A percentile compares a stretch with the other conserved stretches of the same genome.
phyloP scores from a whole-genome alignment of 2,113 vertebrate genomes.

The Microtus ochrogaster region DNA sequence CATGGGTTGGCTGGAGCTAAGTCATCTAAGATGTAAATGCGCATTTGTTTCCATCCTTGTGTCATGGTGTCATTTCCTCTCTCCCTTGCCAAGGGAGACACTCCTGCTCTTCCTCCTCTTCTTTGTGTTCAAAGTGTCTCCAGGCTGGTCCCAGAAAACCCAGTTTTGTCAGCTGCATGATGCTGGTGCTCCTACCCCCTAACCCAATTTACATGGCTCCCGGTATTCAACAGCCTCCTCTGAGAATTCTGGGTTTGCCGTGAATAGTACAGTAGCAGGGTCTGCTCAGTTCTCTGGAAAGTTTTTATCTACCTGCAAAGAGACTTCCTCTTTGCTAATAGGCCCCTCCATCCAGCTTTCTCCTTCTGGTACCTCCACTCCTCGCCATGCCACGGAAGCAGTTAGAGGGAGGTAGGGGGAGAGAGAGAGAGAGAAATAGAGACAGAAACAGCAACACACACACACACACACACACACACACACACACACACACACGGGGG shows the following conservation, averaged over 20 bases:
- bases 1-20: not conserved
- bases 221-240: not conserved
- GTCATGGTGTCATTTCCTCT: not conserved
- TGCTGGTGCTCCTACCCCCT: not conserved
- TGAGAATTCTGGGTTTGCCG: not conserved
- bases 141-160: not conserved
- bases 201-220: not conserved
- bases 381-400: accelerated
- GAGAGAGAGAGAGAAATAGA: accelerated
- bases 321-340: not conserved
- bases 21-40: too few species aligned
- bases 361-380: too few species aligned
- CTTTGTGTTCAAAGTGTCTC: too few species aligned
- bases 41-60: not conserved
- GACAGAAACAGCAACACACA: not conserved
- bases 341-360: too few species aligned
- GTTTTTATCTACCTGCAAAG: accelerated
- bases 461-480: too few species aligned
- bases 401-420: not conserved
- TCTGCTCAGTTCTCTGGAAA: not conserved
- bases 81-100: not conserved
- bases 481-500: too few species aligned
- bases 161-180: not conserved
- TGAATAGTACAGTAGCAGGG: not conserved
- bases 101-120: not conserved